Evolutionary conservation across 92 coral and sea anemone genomes (phyloP), one percentile per base, ranked within the genome.

Genomic region (Zoanthus solanderi): DNA sequence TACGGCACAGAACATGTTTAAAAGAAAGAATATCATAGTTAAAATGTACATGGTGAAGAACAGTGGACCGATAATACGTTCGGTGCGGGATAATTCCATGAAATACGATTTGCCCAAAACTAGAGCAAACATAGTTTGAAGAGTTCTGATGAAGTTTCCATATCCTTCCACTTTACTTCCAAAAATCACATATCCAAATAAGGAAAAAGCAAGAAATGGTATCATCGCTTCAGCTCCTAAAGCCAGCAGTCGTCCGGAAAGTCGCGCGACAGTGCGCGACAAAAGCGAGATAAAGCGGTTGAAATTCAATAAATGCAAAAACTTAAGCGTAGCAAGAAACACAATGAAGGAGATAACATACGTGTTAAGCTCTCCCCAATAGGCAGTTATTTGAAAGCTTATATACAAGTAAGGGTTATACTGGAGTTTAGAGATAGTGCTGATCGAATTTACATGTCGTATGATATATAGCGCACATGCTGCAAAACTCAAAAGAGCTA

Each of bases 1-100:
- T 10, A 92, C 73, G 4, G 94, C 92, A 42, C 90, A 75, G 80
- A 92, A 89, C 94, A 92, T 92, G 61, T 92, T 92, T 2, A 92
- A 72, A 72, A 92, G 53, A 31, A 89, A 89, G 67, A 92, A 92
- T 61, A 89, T 90, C 88, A 92, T 89, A 2, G 92, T 66, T n/a
- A 92, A 54, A 46, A 92, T 79, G 74, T 73, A 92, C 29, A 12
- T 0, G 17, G 92, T 13, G 71, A 89, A 92, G 45, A 77, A 92
- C 1, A 92, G 28, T 0, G 94, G 94, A 6, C 94, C 94, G 12
- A 92, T 60, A 0, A 75, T 9, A 50, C 85, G 88, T 58, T 89
- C 94, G 9, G 90, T 87, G 23, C 72, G 90, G 16, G 88, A 79
- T 78, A 92, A 74, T 13, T 92, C 90, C 61, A 56, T 42, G 78